Evolutionary conservation across 2,797 vertebrate genomes (phyloP), one percentile per base, ranked within the genome.

Genomic region (Spondyliosoma cantharus): DNA sequence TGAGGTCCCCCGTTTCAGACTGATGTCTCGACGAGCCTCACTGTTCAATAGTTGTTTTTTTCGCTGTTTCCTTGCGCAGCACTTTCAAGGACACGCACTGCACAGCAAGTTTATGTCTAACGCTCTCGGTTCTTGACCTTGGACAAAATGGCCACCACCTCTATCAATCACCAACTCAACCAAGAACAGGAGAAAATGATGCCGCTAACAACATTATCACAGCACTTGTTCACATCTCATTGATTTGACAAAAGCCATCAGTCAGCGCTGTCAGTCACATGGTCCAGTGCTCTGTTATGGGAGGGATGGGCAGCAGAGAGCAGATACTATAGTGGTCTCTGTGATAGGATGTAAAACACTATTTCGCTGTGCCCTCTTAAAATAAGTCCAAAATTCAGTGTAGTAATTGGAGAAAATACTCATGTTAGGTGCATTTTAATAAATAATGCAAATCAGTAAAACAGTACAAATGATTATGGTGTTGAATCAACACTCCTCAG

Each of bases 211-310:
- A 89, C 91, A 91, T 93, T 90, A 92, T 93, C 89, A 89, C 85
- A 90, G 76, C 88, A 81, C 79, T 93, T 93, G 89, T 92, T 93
- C 92, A 91, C 92, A 92, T 93, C 89, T 90, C 90, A 92, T 93
- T 92, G 90, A 89, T 91, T 87, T 91, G 89, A 90, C 90, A 90
- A 89, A 91, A 84, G 83, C 82, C 85, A 93, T 92, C 89, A 78
- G 42, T 93, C 88, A 91, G 69, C 71, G 11, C 14, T 81, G 83
- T 87, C 83, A 84, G 82, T 85, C 81, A 77, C 58, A 82, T 60
- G 68, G 74, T 81, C 76, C 79, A 75, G 54, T 71, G 79, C 29
- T 85, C 63, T 57, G 32, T 82, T 76, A 77, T 49, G 52, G 73
- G 67, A 76, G 71, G 74, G 76, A 73, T 60, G 24, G 58, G 59